Conservation (phyloP, 2,888 invertebrate species). For the Lochmaea capreae region DNA sequence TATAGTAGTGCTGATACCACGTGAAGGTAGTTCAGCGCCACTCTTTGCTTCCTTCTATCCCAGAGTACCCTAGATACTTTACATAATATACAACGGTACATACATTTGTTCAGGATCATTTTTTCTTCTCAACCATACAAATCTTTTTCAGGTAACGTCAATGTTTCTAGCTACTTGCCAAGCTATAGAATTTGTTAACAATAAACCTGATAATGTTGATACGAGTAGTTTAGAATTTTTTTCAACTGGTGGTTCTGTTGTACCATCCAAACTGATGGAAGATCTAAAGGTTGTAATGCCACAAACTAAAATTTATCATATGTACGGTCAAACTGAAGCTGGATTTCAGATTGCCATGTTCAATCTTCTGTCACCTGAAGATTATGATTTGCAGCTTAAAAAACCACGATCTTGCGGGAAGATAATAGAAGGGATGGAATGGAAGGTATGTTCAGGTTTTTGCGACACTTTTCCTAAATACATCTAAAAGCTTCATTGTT, state of each 20-base stretch:
- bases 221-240: conserved; percentile 27
- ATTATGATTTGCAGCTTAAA: conserved; percentile 30
- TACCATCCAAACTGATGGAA: conserved; percentile 32
- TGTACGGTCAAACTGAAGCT: conserved; percentile 42
- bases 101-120: too few species aligned
- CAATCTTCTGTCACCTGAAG: conserved; percentile 19
- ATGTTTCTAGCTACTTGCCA: conserved; percentile 54
- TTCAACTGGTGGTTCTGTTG: conserved; percentile 32
- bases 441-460: conserved; percentile 57
- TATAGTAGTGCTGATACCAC: too few species aligned
- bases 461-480: too few species aligned
- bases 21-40: too few species aligned
- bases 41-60: too few species aligned
- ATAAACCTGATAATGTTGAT: conserved; percentile 28
- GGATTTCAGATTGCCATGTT: conserved; percentile 22
- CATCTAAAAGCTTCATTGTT: too few species aligned
- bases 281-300: conserved; percentile 31
- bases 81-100: too few species aligned
- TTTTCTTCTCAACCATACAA: too few species aligned
- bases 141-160: conserved; percentile 50
- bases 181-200: conserved; percentile 43
- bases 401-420: conserved; percentile 42
- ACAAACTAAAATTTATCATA: conserved; percentile 23
- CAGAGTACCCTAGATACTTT: too few species aligned
- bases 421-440: conserved; percentile 18